Percentiles rank a stretch among this genome's conserved stretches.
Conservation (phyloP, 2,888 invertebrate genomes). For the Melinaea marsaeus region DNA sequence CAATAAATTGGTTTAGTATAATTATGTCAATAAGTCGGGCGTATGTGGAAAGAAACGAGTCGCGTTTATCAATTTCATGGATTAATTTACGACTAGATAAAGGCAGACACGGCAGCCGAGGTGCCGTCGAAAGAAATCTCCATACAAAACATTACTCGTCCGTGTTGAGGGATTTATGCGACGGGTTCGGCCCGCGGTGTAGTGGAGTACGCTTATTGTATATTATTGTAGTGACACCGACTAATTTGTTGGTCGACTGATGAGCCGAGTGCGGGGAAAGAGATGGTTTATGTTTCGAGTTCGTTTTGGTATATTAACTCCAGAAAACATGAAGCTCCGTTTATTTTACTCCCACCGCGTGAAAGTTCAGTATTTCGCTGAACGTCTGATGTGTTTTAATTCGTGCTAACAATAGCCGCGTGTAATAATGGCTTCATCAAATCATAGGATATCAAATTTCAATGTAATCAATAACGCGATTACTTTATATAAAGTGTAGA, state of each 20-base stretch:
- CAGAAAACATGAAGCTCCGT: constrained; percentile 23
- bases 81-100: constrained; percentile 74
- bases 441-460: constrained; percentile 16
- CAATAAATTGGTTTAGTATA: constrained; percentile 34
- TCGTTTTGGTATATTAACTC: constrained; percentile 60
- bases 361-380: background rate
- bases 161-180: constrained; percentile 76
- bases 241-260: constrained; percentile 76
- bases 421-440: background rate
- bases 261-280: constrained; percentile 67
- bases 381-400: too few species aligned
- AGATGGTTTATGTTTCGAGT: constrained; percentile 62
- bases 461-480: constrained; percentile 34
- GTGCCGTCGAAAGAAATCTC: constrained; percentile 76
- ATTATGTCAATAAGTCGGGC: constrained; percentile 34
- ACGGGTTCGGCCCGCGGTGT: constrained; percentile 57
- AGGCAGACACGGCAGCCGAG: constrained; percentile 63
- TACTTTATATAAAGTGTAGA: constrained; percentile 40
- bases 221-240: constrained; percentile 77
- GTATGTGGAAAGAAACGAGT: constrained; percentile 33
- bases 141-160: constrained; percentile 76
- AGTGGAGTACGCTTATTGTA: constrained; percentile 69
- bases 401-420: too few species aligned
- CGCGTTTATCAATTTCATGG: constrained; percentile 65
- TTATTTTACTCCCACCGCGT: constrained; percentile 25